phyloP scores from a whole-genome alignment of 2,113 vertebrate genomes.

The Sula dactylatra region DNA sequence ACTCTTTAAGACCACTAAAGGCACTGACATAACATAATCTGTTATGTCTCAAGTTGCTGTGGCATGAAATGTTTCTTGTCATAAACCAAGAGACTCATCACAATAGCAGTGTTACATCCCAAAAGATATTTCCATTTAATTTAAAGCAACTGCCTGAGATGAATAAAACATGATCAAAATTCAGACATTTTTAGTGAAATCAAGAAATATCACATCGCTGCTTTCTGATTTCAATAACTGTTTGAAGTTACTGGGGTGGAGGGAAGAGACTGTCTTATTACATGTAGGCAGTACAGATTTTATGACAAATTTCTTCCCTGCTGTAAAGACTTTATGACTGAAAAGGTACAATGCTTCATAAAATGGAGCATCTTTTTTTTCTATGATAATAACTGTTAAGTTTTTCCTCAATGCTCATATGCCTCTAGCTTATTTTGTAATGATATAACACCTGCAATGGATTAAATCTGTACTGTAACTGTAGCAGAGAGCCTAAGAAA shows the following conservation, averaged over 20 bases:
- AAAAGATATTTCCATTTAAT: slow-evolving; percentile 14
- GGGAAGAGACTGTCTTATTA: background rate
- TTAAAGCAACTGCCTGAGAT: slow-evolving; percentile 14
- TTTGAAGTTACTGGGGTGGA: background rate
- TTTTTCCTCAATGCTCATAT: slow-evolving; percentile 36
- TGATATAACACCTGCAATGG: slow-evolving; percentile 48
- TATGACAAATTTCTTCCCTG: slow-evolving; percentile 39
- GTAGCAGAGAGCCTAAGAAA: slow-evolving; percentile 38
- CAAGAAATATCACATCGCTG: slow-evolving; percentile 8
- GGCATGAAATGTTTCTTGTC: background rate
- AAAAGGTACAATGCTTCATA: background rate
- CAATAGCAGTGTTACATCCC: background rate
- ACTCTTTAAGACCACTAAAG: background rate
- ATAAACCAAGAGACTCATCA: background rate
- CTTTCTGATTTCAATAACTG: background rate
- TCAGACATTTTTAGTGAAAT: slow-evolving; percentile 10
- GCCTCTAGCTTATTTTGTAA: slow-evolving; percentile 26
- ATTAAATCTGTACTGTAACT: slow-evolving; percentile 51
- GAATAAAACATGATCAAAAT: slow-evolving; percentile 22
- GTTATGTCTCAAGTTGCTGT: background rate
- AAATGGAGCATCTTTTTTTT: slow-evolving; percentile 15
- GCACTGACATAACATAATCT: background rate
- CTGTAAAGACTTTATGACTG: slow-evolving; percentile 31
- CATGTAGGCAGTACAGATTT: slow-evolving; percentile 1
- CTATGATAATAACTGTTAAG: slow-evolving; percentile 8